Base-by-base conservation (phyloP, 2,113 vertebrate genomes). In the Romanogobio albipinnatus region DNA sequence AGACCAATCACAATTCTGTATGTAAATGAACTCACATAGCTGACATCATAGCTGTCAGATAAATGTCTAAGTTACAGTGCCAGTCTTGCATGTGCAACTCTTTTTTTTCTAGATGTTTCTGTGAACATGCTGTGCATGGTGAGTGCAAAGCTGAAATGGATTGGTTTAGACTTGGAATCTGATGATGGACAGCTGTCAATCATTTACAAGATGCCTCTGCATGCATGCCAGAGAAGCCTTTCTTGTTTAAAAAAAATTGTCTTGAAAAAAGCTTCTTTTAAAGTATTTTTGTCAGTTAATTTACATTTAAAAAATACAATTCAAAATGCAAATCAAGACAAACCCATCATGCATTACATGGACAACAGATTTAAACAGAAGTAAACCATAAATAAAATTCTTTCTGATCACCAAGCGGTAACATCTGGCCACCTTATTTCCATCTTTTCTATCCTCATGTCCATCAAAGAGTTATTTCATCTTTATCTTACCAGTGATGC, bases 401-500 rank as follows among this genome's bases (percentile, higher is more conserved):
- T 19, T n/a, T 45, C 36, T 61, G 10, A 36, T 47, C 58, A 17
- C 8, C 22, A 47, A 29, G 6, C 22, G 0, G 24, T 26, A 81
- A 51, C 78, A 33, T 68, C 61, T 66, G 78, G 61, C 26, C n/a
- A 49, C 53, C 61, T 29, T 77, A 29, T 77, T 74, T 68, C 11
- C 70, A 17, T 76, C 29, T 51, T 15, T 64, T 11, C 47, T 39
- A n/a, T 36, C 26, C 71, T 11, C n/a, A 13, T 17, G 15, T 36
- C 24, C 24, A n/a, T 33, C 29, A 24, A 43, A 71, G 45, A 10
- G 51, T 17, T 81, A 71, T 71, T 51, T 51, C 74, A 59, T 71
- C 33, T 78, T 11, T 53, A 47, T 58, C 88, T 89, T 86, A 84
- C 86, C 82, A 68, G 70, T 77, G 58, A 33, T 85, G 74, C 29